A percentile compares a stretch with the other conserved stretches of the same genome.
Conservation (phyloP, 2,113 vertebrate species). For the Pedetes capensis region DNA sequence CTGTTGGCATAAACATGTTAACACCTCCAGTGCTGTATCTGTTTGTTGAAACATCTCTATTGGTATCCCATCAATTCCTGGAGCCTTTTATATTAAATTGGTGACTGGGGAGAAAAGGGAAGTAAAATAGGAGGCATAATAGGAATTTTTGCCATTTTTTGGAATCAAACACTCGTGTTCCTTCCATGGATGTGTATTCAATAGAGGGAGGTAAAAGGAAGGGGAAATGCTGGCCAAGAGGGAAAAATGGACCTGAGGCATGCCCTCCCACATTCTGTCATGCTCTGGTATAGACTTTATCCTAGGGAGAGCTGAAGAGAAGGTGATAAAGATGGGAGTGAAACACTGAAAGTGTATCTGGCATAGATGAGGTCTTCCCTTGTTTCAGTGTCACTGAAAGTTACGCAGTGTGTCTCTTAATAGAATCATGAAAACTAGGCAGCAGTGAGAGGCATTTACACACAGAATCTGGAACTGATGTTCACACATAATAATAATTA, state of each 20-base stretch:
- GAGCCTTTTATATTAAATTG: not conserved
- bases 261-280: not conserved
- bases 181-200: not conserved
- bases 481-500: not conserved
- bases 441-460: too few relatives aligned
- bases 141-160: not conserved
- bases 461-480: not conserved
- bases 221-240: not conserved
- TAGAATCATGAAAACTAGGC: not conserved
- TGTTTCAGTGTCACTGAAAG: not conserved
- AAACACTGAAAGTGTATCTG: not conserved
- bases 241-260: not conserved
- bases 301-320: not conserved
- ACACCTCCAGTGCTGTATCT: too few relatives aligned
- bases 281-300: not conserved
- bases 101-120: not conserved
- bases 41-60: too few relatives aligned
- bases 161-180: not conserved
- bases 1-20: too few relatives aligned
- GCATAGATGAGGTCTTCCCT: not conserved
- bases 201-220: not conserved
- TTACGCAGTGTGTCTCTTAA: not conserved
- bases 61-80: too few relatives aligned
- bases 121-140: not conserved
- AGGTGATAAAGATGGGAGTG: not conserved